Conservation (phyloP, 2,797 vertebrate species). For the Hydrophis major region DNA sequence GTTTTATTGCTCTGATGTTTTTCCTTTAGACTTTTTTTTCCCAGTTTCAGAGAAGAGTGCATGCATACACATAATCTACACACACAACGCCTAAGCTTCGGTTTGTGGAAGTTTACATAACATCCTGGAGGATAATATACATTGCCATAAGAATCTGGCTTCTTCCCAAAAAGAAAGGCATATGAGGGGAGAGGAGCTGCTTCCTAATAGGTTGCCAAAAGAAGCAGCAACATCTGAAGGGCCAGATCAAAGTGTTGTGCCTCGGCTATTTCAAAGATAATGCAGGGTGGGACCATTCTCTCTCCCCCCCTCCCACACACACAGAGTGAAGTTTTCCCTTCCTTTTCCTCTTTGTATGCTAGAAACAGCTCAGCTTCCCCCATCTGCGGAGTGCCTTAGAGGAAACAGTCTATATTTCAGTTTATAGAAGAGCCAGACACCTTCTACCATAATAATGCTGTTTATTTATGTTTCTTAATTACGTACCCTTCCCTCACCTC, state of each 20-base stretch:
- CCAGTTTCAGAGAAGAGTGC: background rate
- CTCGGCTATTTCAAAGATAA: slow-evolving; percentile 14
- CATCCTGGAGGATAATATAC: background rate
- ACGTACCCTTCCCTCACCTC: slow-evolving; percentile 49
- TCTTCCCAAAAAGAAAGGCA: slow-evolving; percentile 5
- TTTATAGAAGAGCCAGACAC: slow-evolving; percentile 61
- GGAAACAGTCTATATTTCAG: slow-evolving; percentile 66
- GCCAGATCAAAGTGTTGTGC: slow-evolving; percentile 27
- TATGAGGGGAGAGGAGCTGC: background rate
- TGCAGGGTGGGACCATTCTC: slow-evolving; percentile 21
- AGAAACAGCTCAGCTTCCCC: slow-evolving; percentile 32
- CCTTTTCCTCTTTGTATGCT: slow-evolving; percentile 19
- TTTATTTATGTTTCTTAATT: slow-evolving; percentile 73
- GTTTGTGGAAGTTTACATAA: background rate
- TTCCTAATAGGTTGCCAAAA: slow-evolving; percentile 19
- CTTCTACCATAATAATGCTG: slow-evolving; percentile 51
- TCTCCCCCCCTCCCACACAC: background rate
- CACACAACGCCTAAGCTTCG: background rate
- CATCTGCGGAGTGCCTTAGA: slow-evolving; percentile 58
- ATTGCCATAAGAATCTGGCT: background rate
- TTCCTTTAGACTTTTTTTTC: background rate
- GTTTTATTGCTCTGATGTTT: background rate
- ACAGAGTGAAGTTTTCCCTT: slow-evolving; percentile 24
- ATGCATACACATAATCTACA: background rate
- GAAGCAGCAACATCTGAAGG: slow-evolving; percentile 7